phyloP scores from a whole-genome alignment of 2,888 invertebrate species.

The Meghimatium bilineatum region DNA sequence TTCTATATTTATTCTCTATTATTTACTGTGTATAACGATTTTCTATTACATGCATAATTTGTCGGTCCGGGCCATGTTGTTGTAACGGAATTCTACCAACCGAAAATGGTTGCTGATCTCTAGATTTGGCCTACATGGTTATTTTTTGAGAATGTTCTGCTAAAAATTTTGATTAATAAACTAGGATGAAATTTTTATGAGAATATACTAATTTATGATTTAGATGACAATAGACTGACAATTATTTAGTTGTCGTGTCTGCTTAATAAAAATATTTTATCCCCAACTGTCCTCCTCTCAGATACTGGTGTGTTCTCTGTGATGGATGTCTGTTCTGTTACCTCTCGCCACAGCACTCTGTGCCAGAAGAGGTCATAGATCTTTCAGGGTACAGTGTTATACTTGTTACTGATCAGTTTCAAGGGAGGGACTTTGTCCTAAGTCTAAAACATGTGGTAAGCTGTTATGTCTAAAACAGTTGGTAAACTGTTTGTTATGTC shows the following conservation, averaged over 20 bases:
- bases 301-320: slow-evolving; percentile 66
- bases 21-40: no score
- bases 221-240: neutral
- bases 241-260: neutral
- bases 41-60: no score
- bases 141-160: no score
- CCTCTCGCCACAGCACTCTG: slow-evolving; percentile 61
- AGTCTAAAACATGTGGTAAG: slow-evolving; percentile 63
- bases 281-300: slow-evolving; percentile 27
- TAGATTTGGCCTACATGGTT: no score
- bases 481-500: neutral
- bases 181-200: no score
- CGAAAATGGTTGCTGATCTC: no score
- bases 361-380: slow-evolving; percentile 64
- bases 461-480: neutral
- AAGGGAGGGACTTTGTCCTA: slow-evolving; percentile 64
- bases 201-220: neutral
- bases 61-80: no score
- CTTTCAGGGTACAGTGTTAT: slow-evolving; percentile 61
- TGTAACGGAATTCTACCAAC: no score
- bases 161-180: no score
- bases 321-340: slow-evolving; percentile 65
- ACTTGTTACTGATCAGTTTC: slow-evolving; percentile 60
- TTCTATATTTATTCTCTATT: no score
- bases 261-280: no score